phyloP scores from a whole-genome alignment of 1,140 invertebrate species.

The Brachionus plicatilis region DNA sequence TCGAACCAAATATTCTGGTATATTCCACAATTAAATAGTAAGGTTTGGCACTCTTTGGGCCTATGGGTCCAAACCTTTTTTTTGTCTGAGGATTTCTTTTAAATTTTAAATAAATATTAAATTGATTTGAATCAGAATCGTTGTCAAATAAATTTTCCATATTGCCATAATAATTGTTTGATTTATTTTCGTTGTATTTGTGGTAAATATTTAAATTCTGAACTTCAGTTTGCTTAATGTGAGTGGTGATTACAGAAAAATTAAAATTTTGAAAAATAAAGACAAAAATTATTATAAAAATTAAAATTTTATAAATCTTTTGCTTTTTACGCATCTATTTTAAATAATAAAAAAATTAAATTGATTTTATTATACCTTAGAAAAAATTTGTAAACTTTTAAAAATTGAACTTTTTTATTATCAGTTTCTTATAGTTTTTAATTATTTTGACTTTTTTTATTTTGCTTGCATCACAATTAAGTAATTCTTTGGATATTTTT shows the following conservation, averaged over 20 bases:
- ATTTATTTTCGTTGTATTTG: neutral
- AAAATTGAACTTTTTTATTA: too few species aligned
- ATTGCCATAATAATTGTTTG: neutral
- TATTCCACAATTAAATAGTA: constrained; percentile 9
- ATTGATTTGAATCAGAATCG: neutral
- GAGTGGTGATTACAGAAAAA: too few species aligned
- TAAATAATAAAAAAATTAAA: too few species aligned
- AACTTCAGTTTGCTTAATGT: neutral
- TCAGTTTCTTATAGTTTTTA: too few species aligned
- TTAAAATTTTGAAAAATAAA: neutral
- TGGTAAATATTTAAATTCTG: neutral
- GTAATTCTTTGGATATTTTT: too few species aligned
- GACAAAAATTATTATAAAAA: neutral
- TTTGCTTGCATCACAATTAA: too few species aligned
- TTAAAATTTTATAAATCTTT: neutral
- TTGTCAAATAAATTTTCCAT: neutral
- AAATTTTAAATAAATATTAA: neutral
- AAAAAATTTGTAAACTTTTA: too few species aligned
- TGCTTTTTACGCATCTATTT: neutral
- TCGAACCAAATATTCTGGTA: neutral
- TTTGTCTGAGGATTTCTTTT: neutral
- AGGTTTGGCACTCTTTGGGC: neutral
- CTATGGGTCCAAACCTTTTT: neutral
- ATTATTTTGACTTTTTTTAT: too few species aligned
- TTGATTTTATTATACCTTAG: too few species aligned